These are phyloP conservation scores for Eulemur albifrons DNA, from an alignment of 2,797 vertebrate genomes.

Conservation along the genomic window DNA sequence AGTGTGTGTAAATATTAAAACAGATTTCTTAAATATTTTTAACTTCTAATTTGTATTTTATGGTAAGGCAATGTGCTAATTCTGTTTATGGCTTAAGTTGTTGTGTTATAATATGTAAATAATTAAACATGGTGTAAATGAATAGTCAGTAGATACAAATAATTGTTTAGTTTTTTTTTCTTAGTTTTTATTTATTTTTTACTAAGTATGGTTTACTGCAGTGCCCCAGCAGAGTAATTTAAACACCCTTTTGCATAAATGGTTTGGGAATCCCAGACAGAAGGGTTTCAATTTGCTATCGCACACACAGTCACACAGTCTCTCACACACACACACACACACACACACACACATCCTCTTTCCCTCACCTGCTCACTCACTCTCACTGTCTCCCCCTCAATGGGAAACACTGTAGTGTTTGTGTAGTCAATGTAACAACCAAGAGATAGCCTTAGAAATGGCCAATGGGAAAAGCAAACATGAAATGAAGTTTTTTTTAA, in stretches of 20 bases:
- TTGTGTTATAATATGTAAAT: constrained; percentile 92
- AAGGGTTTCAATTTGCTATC: constrained; percentile 64
- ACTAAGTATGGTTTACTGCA: constrained; percentile 83
- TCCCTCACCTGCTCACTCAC: background rate
- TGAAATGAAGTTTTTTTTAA: constrained; percentile 37
- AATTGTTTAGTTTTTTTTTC: constrained; percentile 83
- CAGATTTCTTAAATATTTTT: constrained; percentile 93
- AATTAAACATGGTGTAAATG: constrained; percentile 89
- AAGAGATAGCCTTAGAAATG: constrained; percentile 55
- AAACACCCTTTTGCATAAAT: constrained; percentile 86
- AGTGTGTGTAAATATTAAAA: constrained; percentile 92
- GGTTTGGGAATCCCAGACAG: constrained; percentile 81
- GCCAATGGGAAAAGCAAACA: background rate
- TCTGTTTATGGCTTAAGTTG: constrained; percentile 87
- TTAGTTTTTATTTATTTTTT: constrained; percentile 76
- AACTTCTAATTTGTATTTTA: constrained; percentile 93
- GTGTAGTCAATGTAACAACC: constrained; percentile 31
- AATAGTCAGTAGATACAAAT: constrained; percentile 84
- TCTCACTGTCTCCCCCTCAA: background rate
- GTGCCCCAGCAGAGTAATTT: constrained; percentile 87
- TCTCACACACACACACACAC: background rate
- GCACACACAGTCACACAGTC: background rate
- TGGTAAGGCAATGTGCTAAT: constrained; percentile 88
- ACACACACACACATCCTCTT: background rate
- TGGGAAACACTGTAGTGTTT: constrained; percentile 63